phyloP scores from a whole-genome alignment of 2,888 invertebrate genomes.

The Melieria crassipennis region DNA sequence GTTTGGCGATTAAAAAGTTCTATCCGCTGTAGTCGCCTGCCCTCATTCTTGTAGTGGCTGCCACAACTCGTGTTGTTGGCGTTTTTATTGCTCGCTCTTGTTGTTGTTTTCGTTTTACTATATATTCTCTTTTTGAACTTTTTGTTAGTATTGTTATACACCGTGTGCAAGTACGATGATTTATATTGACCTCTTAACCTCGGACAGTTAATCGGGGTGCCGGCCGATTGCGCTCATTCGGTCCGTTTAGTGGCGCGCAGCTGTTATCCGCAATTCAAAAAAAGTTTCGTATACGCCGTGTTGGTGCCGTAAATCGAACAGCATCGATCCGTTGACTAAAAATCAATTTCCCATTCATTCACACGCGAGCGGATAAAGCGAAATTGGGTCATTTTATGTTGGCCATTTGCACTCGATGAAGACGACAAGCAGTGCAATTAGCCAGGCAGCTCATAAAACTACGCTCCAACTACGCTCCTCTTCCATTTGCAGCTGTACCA shows the following conservation, averaged over 20 bases:
- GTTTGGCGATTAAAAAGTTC: slow-evolving; percentile 56
- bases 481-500: no score
- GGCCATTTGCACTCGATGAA: no score
- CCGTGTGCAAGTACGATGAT: slow-evolving; percentile 35
- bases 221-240: no score
- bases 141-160: slow-evolving; percentile 33
- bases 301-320: no score
- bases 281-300: no score
- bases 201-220: slow-evolving; percentile 37
- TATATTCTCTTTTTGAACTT: slow-evolving; percentile 31
- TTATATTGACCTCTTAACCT: slow-evolving; percentile 59
- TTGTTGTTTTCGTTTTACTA: slow-evolving; percentile 36
- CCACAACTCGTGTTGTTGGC: slow-evolving; percentile 29
- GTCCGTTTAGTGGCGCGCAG: no score
- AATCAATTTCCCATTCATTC: neutral
- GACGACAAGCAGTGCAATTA: no score
- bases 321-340: neutral
- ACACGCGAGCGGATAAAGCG: neutral
- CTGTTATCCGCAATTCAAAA: neutral
- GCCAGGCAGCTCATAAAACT: no score
- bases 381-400: no score
- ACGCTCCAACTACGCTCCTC: no score
- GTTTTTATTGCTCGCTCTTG: slow-evolving; percentile 29
- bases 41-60: slow-evolving; percentile 27
- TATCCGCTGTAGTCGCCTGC: slow-evolving; percentile 38